Evolutionary conservation across 2,888 invertebrate species (phyloP), one percentile per base, ranked within the genome.

Genomic region (Tigriopus californicus): DNA sequence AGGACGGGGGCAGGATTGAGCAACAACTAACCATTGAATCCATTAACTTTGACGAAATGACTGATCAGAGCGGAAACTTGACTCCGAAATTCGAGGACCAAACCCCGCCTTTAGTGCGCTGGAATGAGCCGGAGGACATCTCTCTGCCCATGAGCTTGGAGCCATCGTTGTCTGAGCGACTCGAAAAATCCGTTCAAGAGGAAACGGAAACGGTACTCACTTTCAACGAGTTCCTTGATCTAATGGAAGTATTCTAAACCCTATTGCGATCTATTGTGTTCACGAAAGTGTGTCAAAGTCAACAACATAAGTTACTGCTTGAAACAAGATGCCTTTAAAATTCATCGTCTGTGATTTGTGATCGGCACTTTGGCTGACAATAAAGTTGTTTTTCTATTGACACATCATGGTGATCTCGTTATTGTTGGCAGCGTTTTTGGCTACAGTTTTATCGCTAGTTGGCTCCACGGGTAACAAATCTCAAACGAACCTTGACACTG

Each of bases 211-310:
- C 52, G 1, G 13, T 22, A 2, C 25, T 52, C 33, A 24, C 52
- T 24, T 52, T 52, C 33, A 33, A 33, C 22, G 52, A 52, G 15
- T 52, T 52, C 25, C 25, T 52, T 11, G 52, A 52, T 20, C 22
- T 52, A 22, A 52, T 52, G 52, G 52, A 52, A 20, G 52, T 52
- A 8, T 52, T 52, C 33, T 52, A 52, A 13, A 1, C 47, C 22
- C n/a, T 13, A 1, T 47, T 47, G 46, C 4, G 10, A 22, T 47
- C n/a, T 22, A 47, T 47, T 47, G 24, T 11, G 5, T 5, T 47
- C 22, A 22, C n/a, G 11, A n/a, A 20, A 47, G 6, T 47, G 24
- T 47, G 33, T 33, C 33, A 33, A 33, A 33, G 33, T 33, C 33
- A 33, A 33, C 33, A 33, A 33, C 33, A 33, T 33, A 33, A 33